phyloP scores from a whole-genome alignment of 2,113 vertebrate species.

The Oreochromis spilurus region DNA sequence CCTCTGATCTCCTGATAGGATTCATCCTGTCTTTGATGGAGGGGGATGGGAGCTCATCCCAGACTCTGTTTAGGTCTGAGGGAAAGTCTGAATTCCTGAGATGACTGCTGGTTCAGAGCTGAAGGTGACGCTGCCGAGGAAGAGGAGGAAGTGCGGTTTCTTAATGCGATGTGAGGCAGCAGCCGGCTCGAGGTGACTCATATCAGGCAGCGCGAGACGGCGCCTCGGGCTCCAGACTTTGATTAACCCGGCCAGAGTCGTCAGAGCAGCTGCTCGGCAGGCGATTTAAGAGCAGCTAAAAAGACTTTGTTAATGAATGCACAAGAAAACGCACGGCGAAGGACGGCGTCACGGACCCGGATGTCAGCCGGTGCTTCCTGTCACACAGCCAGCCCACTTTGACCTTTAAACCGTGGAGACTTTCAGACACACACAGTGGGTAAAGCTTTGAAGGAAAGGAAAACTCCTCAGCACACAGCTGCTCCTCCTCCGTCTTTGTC shows the following conservation, averaged over 20 bases:
- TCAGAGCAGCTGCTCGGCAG: neutral
- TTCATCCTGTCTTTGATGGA: neutral
- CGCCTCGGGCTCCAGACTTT: neutral
- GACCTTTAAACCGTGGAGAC: neutral
- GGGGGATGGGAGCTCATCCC: neutral
- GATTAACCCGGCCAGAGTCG: neutral
- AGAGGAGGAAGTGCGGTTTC: neutral
- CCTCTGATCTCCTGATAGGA: slow-evolving; percentile 57
- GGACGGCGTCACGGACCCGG: neutral
- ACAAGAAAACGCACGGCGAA: neutral
- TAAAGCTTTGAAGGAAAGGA: neutral
- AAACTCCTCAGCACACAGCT: neutral
- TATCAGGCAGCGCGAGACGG: neutral
- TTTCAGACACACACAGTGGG: neutral
- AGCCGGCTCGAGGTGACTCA: neutral
- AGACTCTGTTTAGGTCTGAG: neutral
- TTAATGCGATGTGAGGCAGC: neutral
- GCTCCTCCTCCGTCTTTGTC: neutral
- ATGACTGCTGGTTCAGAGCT: neutral
- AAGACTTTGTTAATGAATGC: neutral
- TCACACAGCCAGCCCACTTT: neutral
- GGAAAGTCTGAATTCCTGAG: neutral
- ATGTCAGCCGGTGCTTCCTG: accelerated
- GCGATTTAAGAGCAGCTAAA: neutral
- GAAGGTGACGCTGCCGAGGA: neutral